Evolutionary conservation across 2,113 vertebrate genomes (phyloP), one percentile per base, ranked within the genome.

Genomic region (Saguinus imperator): DNA sequence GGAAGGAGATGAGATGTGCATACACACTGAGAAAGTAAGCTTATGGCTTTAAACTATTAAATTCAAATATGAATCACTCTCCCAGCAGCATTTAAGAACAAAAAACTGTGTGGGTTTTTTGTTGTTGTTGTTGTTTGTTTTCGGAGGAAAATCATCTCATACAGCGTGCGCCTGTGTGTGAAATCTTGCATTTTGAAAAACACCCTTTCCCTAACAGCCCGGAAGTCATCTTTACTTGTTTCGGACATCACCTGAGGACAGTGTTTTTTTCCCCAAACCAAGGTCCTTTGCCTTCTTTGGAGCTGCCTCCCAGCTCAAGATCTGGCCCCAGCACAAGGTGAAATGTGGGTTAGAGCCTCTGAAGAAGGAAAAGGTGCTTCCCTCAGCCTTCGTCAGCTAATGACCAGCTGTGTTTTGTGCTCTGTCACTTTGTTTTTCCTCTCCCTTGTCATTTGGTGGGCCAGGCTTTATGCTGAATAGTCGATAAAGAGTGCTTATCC

Each of bases 301-400:
- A 21, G 45, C 21, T 6, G 32, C 76, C 64, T 75, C 89, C 58
- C 68, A 13, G 16, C 92, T 89, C 61, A 20, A 72, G 76, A 57
- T 29, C 16, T 84, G 94, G 87, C 83, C 86, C 25, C 52, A 64
- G 58, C 61, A 45, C 50, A 13, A 87, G 96, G 89, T 96, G 83
- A 87, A 91, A 8, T 93, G 82, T 68, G 77, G 94, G 87, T 96
- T 95, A 70, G 85, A 70, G 23, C 70, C 94, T 96, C 92, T 61
- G 37, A 16, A 83, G 94, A 27, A 96, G 79, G 72, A 95, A 97
- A 92, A 97, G 97, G 95, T 96, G 94, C 97, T 97, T 97, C 87
- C 92, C 91, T 97, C 94, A 94, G 96, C 97, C 93, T 97, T 95
- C 55, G 87, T 96, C 93, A 95, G 97, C 81, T 89, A 43, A 90